Percentiles rank a stretch among this genome's conserved stretches.
phyloP scores from a whole-genome alignment of 2,888 invertebrate species.

The Leptopterna dolabrata region DNA sequence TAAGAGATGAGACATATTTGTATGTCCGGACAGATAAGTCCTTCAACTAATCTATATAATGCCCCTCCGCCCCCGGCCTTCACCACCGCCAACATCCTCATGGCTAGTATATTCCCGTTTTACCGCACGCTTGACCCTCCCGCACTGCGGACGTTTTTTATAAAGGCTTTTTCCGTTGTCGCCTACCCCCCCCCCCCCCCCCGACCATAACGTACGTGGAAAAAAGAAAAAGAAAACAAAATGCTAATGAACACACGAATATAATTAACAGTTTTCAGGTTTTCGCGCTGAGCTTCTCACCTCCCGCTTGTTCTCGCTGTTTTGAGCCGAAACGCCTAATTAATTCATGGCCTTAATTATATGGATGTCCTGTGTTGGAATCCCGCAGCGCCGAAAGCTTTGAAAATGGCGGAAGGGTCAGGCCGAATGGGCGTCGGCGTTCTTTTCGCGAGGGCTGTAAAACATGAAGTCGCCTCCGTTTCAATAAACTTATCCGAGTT shows the following conservation, averaged over 20 bases:
- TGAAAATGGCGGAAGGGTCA: neutral
- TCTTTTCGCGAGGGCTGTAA: too few relatives aligned
- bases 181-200: neutral
- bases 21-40: constrained; percentile 41
- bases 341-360: neutral
- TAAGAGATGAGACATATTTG: constrained; percentile 30
- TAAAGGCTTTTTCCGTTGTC: neutral
- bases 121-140: neutral
- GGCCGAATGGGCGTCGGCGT: neutral
- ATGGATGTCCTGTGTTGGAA: neutral
- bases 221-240: neutral
- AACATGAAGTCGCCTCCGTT: too few relatives aligned
- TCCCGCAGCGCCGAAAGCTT: neutral
- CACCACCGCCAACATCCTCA: neutral
- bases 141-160: constrained; percentile 1
- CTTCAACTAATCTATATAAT: constrained; percentile 13
- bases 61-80: neutral
- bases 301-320: neutral
- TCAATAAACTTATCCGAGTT: too few relatives aligned
- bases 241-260: constrained; percentile 2
- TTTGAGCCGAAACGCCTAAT: neutral
- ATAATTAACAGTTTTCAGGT: constrained; percentile 11
- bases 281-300: neutral
- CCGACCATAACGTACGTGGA: neutral
- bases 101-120: neutral